These are phyloP conservation scores for Cyphomyrmex costatus DNA, from an alignment of 1,140 invertebrate genomes.

Conservation along the genomic window DNA sequence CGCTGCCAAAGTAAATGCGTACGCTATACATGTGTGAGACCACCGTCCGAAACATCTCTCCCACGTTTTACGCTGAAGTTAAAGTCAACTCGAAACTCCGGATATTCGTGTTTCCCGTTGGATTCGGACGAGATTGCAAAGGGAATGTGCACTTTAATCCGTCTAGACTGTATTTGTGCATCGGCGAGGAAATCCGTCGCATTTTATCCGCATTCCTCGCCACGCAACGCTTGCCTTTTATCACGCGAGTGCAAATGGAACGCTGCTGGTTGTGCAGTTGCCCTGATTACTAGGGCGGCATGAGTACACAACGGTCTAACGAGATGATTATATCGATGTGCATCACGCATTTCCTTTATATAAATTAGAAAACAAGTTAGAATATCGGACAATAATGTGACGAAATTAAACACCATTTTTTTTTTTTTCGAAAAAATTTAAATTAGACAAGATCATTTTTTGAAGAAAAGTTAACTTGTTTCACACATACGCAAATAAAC, in stretches of 20 bases:
- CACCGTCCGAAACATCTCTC: background rate
- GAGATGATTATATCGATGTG: background rate
- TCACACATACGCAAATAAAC: background rate
- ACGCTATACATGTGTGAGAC: too few species aligned
- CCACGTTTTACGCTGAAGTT: background rate
- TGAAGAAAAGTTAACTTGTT: background rate
- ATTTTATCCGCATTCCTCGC: background rate
- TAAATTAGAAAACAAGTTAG: background rate
- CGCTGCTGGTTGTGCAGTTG: background rate
- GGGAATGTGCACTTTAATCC: background rate
- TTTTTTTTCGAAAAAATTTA: background rate
- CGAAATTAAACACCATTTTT: background rate
- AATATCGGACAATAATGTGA: background rate
- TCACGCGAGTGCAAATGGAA: slow-evolving; percentile 10
- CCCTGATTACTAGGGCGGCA: background rate
- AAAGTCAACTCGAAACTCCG: background rate
- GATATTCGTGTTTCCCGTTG: background rate
- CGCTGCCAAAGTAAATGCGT: background rate
- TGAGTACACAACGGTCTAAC: background rate
- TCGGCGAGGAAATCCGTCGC: background rate
- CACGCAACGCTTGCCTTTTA: slow-evolving; percentile 14
- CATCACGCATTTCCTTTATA: background rate
- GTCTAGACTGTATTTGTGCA: background rate
- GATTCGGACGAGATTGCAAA: background rate
- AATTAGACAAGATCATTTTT: background rate